phyloP scores from a whole-genome alignment of 1,140 invertebrate genomes.

The roundworm (Caenorhabditis elegans) region DNA sequence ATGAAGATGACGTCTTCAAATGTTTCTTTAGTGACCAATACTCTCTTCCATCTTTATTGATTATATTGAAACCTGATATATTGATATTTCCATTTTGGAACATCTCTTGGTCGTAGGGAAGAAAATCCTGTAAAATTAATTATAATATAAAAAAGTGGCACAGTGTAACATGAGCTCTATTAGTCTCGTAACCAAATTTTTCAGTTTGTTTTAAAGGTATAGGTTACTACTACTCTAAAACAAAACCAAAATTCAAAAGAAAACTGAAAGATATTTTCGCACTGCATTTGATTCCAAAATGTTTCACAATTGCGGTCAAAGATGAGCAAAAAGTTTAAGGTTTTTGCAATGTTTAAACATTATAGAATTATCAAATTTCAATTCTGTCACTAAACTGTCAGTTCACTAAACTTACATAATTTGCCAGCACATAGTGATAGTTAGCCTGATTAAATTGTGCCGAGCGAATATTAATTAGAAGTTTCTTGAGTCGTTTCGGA shows the following conservation, averaged over 20 bases:
- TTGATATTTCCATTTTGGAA: slow-evolving; percentile 68
- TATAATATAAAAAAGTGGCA: not conserved
- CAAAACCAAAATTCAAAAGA: too few relatives aligned
- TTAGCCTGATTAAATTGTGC: slow-evolving; percentile 65
- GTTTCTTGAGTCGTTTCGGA: slow-evolving; percentile 57
- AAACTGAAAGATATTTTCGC: too few relatives aligned
- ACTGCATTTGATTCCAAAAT: too few relatives aligned
- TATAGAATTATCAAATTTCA: too few relatives aligned
- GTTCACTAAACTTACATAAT: slow-evolving; percentile 52
- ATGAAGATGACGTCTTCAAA: slow-evolving; percentile 31
- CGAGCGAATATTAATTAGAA: slow-evolving; percentile 60
- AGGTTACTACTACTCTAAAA: too few relatives aligned
- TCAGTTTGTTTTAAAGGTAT: too few relatives aligned
- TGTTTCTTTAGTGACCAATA: slow-evolving; percentile 49
- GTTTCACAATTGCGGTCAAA: too few relatives aligned
- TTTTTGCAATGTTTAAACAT: too few relatives aligned
- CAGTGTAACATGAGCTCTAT: too few relatives aligned
- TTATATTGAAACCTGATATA: slow-evolving; percentile 68
- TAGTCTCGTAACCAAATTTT: too few relatives aligned
- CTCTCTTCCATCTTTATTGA: slow-evolving; percentile 46
- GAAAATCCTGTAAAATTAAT: slow-evolving; percentile 59
- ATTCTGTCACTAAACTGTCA: too few relatives aligned
- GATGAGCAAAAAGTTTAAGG: too few relatives aligned
- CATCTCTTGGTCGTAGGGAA: slow-evolving; percentile 66
- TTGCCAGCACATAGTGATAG: slow-evolving; percentile 64